Conservation (phyloP, 2,113 vertebrate species). For the Galbula dea region DNA sequence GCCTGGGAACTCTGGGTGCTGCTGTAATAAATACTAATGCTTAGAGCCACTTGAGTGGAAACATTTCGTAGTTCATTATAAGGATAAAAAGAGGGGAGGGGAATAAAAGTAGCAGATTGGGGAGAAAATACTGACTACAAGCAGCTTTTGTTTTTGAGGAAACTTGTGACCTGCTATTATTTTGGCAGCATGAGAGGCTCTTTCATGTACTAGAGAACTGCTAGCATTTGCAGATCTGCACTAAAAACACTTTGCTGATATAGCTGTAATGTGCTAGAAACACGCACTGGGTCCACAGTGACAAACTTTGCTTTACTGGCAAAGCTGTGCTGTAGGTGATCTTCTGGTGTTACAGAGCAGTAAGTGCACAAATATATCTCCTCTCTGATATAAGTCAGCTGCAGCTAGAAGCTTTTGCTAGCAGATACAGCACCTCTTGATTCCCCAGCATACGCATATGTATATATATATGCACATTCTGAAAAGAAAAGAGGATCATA, state of each 20-base stretch:
- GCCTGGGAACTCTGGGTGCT: not conserved
- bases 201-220: slow-evolving; percentile 26
- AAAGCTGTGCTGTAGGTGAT: not conserved
- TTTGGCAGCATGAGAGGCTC: slow-evolving; percentile 5
- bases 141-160: slow-evolving; percentile 36
- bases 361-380: not conserved
- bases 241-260: not conserved
- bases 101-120: not conserved
- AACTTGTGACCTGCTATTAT: slow-evolving; percentile 44
- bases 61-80: not conserved
- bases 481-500: not conserved
- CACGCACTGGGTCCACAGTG: not conserved
- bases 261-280: not conserved
- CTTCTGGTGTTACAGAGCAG: not conserved
- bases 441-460: not conserved
- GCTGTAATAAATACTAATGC: not conserved
- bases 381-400: not conserved
- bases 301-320: not conserved
- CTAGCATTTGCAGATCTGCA: slow-evolving; percentile 18
- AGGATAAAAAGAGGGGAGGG: not conserved
- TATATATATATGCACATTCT: not conserved
- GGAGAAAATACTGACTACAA: slow-evolving; percentile 19
- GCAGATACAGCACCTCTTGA: not conserved
- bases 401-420: not conserved
- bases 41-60: not conserved